phyloP scores from a whole-genome alignment of 2,888 invertebrate genomes.

The Volucella bombylans region DNA sequence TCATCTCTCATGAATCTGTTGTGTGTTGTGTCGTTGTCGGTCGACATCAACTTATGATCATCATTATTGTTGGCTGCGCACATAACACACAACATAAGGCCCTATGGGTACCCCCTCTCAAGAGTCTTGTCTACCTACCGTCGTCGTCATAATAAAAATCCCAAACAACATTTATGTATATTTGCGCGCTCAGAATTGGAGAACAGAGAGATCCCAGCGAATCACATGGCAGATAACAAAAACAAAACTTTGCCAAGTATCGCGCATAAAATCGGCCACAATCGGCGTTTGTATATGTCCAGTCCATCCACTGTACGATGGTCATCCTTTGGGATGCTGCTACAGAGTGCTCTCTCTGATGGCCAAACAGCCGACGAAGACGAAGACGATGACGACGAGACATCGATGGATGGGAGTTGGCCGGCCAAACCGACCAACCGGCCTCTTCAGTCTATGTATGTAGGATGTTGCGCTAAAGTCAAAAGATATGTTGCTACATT shows the following conservation, averaged over 20 bases:
- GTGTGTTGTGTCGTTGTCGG: conserved; percentile 74
- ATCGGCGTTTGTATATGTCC: conserved; percentile 70
- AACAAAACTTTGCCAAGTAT: conserved; percentile 60
- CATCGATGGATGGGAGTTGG: conserved; percentile 69
- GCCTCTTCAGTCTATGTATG: conserved; percentile 31
- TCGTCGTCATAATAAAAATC: conserved; percentile 53
- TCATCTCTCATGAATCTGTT: conserved; percentile 74
- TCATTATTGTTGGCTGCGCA: conserved; percentile 72
- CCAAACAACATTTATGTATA: conserved; percentile 67
- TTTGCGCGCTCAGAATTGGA: conserved; percentile 43
- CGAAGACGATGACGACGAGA: conserved; percentile 40
- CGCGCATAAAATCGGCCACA: conserved; percentile 73
- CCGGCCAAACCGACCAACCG: conserved; percentile 4
- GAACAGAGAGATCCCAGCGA: conserved; percentile 59
- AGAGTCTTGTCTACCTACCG: conserved; percentile 8
- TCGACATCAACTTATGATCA: conserved; percentile 74
- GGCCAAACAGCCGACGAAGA: conserved; percentile 41
- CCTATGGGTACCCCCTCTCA: conserved; percentile 37
- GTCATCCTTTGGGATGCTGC: conserved; percentile 62
- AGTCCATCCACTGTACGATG: conserved; percentile 33
- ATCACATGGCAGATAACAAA: conserved; percentile 72
- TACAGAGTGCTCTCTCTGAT: conserved; percentile 48
- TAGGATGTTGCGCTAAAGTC: conserved; percentile 73
- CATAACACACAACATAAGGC: conserved; percentile 67
- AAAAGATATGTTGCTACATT: conserved; percentile 74